Evolutionary conservation across 2,113 vertebrate genomes (phyloP).

Genomic region (Vulpes ferrilata): DNA sequence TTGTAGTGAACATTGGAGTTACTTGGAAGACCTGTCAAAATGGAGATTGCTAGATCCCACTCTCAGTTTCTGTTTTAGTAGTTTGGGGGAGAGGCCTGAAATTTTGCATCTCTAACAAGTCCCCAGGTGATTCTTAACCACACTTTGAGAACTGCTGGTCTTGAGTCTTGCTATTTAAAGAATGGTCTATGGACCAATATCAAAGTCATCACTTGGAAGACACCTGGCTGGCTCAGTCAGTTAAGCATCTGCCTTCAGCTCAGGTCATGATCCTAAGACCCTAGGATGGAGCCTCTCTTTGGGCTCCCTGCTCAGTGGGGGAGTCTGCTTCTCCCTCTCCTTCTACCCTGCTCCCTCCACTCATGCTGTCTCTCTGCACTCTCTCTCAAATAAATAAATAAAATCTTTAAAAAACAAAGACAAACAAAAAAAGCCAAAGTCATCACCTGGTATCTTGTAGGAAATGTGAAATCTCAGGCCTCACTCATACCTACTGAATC

Average conservation of each 20-base stretch:
- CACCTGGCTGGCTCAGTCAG: no score
- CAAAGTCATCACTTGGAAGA: not conserved
- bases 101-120: not conserved
- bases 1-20: not conserved
- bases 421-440: not conserved
- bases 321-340: no score
- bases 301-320: no score
- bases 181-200: not conserved
- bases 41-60: not conserved
- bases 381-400: no score
- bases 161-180: not conserved
- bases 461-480: not conserved
- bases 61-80: not conserved
- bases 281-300: no score
- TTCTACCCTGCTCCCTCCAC: no score
- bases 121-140: not conserved
- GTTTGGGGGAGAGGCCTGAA: not conserved
- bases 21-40: not conserved
- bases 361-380: no score
- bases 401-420: no score
- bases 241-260: no score
- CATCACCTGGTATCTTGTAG: not conserved
- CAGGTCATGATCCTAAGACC: no score
- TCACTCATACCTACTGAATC: not conserved
- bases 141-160: not conserved